These are phyloP conservation scores for Cyclophora punctaria DNA, from an alignment of 2,888 invertebrate species.

Conservation along the genomic window DNA sequence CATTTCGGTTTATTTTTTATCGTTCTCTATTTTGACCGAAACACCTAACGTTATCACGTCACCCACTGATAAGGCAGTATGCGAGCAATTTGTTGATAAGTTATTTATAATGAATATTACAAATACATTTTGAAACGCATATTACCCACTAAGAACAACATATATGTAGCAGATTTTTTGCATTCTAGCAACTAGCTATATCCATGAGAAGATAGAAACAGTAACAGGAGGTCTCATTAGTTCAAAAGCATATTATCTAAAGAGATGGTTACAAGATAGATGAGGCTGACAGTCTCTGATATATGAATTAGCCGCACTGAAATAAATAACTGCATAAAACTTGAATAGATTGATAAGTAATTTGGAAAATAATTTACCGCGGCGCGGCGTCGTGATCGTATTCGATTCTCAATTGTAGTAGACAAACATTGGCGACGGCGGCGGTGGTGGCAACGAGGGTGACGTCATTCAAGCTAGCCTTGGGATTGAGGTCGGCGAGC, in stretches of 20 bases:
- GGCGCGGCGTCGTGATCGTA: slow-evolving; percentile 21
- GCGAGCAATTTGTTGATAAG: slow-evolving; percentile 40
- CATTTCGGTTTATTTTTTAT: slow-evolving; percentile 58
- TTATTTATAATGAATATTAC: slow-evolving; percentile 9
- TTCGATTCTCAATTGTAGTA: slow-evolving; percentile 56
- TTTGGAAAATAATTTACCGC: too few species aligned
- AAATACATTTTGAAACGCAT: too few species aligned
- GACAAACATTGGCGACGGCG: slow-evolving; percentile 30
- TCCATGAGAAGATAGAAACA: too few species aligned
- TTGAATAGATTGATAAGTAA: too few species aligned
- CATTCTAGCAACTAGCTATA: too few species aligned
- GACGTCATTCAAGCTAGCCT: slow-evolving; percentile 68
- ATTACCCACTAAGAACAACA: too few species aligned
- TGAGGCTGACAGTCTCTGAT: too few species aligned
- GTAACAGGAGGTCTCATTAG: too few species aligned
- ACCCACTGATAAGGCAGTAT: slow-evolving; percentile 56
- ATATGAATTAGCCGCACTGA: not conserved
- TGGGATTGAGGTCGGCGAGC: slow-evolving; percentile 66
- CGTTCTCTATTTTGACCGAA: slow-evolving; percentile 46
- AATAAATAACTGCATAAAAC: not conserved
- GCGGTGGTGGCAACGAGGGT: slow-evolving; percentile 39
- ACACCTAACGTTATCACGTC: slow-evolving; percentile 56
- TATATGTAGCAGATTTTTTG: too few species aligned
- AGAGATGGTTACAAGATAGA: too few species aligned
- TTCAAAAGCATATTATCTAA: too few species aligned